Percentiles rank a stretch among this genome's conserved stretches.
These are phyloP conservation scores for Heteronetta atricapilla DNA, from an alignment of 2,113 vertebrate genomes.

Conservation along the genomic window DNA sequence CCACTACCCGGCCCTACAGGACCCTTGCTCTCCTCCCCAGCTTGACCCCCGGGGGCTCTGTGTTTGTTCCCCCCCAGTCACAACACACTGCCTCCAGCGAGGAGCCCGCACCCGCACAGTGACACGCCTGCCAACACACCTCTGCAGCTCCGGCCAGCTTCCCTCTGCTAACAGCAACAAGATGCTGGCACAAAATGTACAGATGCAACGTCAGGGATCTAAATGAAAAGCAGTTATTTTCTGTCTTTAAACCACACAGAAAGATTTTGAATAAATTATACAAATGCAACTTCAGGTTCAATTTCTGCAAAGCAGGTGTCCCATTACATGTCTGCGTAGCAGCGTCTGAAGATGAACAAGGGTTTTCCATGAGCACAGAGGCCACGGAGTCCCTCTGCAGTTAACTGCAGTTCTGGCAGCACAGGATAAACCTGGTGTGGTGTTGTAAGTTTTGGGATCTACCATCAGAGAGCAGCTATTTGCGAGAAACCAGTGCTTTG, in stretches of 20 bases:
- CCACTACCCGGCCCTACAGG: too few species aligned
- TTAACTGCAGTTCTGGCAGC: neutral
- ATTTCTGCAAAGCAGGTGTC: neutral
- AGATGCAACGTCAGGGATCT: neutral
- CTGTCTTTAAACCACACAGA: neutral
- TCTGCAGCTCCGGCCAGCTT: too few species aligned
- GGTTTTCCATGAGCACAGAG: rapidly evolving
- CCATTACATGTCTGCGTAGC: rapidly evolving
- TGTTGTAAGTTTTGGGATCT: neutral
- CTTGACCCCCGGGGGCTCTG: too few species aligned
- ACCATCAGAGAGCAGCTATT: neutral
- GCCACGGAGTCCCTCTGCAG: neutral
- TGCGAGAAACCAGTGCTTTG: neutral
- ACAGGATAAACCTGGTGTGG: rapidly evolving
- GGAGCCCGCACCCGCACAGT: too few species aligned
- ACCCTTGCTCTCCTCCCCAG: too few species aligned
- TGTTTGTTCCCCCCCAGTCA: neutral
- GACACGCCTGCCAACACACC: too few species aligned
- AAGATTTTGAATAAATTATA: neutral
- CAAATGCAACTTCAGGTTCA: neutral
- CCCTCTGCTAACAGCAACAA: rapidly evolving
- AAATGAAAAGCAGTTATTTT: neutral
- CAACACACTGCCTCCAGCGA: neutral
- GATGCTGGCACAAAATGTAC: neutral
- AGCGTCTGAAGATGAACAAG: neutral